A percentile compares a stretch with the other conserved stretches of the same genome.
These are phyloP conservation scores for Bubalus kerabau DNA, from an alignment of 2,113 vertebrate genomes.

Conservation along the genomic window DNA sequence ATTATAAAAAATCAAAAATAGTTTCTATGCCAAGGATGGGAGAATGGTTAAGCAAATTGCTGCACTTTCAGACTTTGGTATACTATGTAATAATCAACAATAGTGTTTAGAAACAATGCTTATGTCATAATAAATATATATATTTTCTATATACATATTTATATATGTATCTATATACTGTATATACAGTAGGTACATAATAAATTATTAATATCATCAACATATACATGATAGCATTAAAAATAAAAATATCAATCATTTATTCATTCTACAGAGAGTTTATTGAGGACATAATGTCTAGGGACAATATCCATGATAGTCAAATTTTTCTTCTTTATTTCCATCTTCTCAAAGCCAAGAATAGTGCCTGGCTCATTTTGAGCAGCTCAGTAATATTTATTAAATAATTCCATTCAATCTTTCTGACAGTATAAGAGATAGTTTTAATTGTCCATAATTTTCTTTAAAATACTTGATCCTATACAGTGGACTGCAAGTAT, in stretches of 20 bases:
- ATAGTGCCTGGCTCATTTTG: neutral
- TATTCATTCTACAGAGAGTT: neutral
- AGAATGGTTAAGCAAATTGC: neutral
- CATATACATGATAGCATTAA: neutral
- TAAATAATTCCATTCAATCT: neutral
- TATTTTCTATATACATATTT: neutral
- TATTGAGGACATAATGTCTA: neutral
- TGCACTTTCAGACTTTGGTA: neutral
- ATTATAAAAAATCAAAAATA: neutral
- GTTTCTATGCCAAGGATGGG: neutral
- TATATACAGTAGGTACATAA: neutral
- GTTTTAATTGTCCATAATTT: neutral
- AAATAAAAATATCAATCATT: neutral
- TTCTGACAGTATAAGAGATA: neutral
- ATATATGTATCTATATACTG: neutral
- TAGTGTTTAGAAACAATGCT: neutral
- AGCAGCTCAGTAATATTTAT: neutral
- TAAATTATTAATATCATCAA: neutral
- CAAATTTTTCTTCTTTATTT: neutral
- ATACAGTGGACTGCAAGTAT: neutral
- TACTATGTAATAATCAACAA: neutral
- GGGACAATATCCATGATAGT: neutral
- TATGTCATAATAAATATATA: neutral
- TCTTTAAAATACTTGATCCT: neutral
- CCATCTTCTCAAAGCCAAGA: neutral